Evolutionary conservation across 2,888 invertebrate species (phyloP).

Genomic region (Mesorhabditis sp.): DNA sequence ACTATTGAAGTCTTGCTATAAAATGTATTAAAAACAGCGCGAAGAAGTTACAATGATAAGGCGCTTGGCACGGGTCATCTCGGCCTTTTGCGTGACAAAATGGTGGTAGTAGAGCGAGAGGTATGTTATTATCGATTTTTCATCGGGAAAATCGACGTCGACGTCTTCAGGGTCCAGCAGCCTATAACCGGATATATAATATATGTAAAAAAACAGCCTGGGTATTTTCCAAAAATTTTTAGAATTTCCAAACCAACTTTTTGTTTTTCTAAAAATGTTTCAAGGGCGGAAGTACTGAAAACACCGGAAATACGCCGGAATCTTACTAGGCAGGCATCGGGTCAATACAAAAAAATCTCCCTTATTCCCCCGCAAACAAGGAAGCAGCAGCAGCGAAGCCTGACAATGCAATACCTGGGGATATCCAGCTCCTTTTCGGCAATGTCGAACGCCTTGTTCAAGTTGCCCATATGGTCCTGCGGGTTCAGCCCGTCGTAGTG

Average conservation of each 20-base stretch:
- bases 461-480: conserved; percentile 82
- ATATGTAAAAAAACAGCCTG: too few species aligned
- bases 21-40: neutral
- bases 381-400: neutral
- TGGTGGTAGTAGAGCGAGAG: conserved; percentile 98
- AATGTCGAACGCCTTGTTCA: conserved; percentile 94
- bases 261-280: too few species aligned
- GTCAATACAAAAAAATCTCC: too few species aligned
- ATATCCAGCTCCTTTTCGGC: conserved; percentile 90
- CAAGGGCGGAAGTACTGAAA: neutral
- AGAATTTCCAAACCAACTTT: too few species aligned
- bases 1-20: conserved; percentile 78
- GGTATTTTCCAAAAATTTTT: too few species aligned
- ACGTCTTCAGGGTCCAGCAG: conserved; percentile 94
- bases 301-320: conserved; percentile 9
- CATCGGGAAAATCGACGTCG: conserved; percentile 70
- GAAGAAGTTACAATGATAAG: conserved; percentile 79
- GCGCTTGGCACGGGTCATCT: conserved; percentile 91
- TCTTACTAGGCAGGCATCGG: neutral
- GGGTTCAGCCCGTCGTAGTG: conserved; percentile 70
- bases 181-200: conserved; percentile 12
- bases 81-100: conserved; percentile 97
- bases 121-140: conserved; percentile 97
- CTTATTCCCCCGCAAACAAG: neutral
- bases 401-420: conserved; percentile 62